Evolutionary conservation across 2,888 invertebrate genomes (phyloP).

Genomic region (Orchesellides sinensis): DNA sequence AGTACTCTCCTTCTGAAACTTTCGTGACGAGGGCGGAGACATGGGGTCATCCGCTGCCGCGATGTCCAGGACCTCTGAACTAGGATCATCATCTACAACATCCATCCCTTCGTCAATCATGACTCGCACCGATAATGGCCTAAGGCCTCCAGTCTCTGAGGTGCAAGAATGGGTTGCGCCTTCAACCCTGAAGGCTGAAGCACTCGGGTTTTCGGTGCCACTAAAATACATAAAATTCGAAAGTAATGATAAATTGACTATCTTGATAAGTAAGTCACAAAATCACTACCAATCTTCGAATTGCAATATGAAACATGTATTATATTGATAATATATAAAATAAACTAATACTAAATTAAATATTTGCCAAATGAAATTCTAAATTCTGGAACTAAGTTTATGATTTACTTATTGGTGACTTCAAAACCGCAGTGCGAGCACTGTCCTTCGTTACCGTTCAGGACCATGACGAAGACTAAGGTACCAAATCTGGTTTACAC

Average conservation of each 20-base stretch:
- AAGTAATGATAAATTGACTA: too few relatives aligned
- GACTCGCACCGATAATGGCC: background rate
- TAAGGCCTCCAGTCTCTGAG: background rate
- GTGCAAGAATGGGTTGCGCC: background rate
- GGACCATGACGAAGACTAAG: constrained; percentile 40
- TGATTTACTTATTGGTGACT: constrained; percentile 33
- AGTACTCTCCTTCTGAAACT: constrained; percentile 71
- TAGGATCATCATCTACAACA: constrained; percentile 66
- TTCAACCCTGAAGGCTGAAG: background rate
- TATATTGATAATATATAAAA: too few relatives aligned
- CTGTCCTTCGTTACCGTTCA: constrained; percentile 45
- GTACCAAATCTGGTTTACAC: constrained; percentile 1
- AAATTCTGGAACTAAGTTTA: background rate
- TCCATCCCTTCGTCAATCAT: constrained; percentile 70
- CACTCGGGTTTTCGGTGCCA: background rate
- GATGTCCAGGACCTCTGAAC: constrained; percentile 62
- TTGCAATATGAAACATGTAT: too few relatives aligned
- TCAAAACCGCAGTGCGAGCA: background rate
- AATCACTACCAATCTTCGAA: too few relatives aligned
- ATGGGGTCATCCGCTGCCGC: constrained; percentile 18
- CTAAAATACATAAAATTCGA: constrained; percentile 3
- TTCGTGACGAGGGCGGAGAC: constrained; percentile 14
- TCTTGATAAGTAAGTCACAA: too few relatives aligned
- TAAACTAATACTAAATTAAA: background rate
- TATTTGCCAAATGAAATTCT: background rate